Evolutionary conservation across 2,113 vertebrate genomes (phyloP).

Genomic region (Psittacara wagleri): DNA sequence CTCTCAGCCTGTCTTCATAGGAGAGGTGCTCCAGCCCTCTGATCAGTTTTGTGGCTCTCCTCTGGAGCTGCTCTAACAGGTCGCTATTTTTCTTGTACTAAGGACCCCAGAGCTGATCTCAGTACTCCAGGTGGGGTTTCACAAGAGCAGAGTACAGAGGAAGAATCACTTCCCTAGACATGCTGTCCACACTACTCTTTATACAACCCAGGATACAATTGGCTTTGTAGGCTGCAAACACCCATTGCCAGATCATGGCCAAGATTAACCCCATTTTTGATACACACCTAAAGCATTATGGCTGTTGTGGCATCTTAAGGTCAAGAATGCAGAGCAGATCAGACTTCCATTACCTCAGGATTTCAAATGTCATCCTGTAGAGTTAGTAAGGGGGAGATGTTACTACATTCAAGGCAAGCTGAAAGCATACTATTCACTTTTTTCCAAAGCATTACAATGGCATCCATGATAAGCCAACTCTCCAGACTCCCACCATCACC

Average conservation of each 20-base stretch:
- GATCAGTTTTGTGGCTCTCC: background rate
- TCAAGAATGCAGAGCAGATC: background rate
- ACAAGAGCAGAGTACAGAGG: background rate
- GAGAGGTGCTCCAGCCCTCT: background rate
- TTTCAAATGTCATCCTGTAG: background rate
- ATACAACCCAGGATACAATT: background rate
- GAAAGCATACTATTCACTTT: background rate
- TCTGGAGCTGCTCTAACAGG: background rate
- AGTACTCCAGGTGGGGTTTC: too few species aligned
- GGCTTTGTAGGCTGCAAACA: background rate
- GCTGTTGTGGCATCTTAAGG: background rate
- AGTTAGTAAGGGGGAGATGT: background rate
- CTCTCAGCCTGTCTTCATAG: background rate
- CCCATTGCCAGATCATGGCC: background rate
- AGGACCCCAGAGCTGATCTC: background rate
- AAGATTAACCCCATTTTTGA: background rate
- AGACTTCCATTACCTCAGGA: background rate
- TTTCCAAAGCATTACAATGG: background rate
- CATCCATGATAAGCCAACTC: background rate
- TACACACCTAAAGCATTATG: background rate
- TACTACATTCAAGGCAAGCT: background rate
- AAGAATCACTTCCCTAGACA: background rate
- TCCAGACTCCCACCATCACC: background rate
- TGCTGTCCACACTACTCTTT: background rate
- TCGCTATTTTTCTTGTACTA: background rate